These are phyloP conservation scores for Cacatua alba DNA, from an alignment of 2,113 vertebrate species.

Conservation along the genomic window DNA sequence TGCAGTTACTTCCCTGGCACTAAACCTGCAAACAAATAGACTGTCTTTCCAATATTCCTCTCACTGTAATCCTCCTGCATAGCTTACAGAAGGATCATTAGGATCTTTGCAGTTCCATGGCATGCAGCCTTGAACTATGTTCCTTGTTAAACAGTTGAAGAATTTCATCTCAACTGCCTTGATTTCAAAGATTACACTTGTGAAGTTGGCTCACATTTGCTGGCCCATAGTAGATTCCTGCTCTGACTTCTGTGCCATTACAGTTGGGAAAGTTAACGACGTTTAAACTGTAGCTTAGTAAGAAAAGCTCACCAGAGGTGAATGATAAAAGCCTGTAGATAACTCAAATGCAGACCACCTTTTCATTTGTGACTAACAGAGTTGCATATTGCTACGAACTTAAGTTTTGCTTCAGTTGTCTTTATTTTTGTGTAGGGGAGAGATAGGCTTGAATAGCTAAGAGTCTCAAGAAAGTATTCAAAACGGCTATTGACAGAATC, in stretches of 20 bases:
- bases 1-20: neutral
- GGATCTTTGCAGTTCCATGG: neutral
- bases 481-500: constrained; percentile 39
- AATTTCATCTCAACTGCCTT: neutral
- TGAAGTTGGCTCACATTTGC: neutral
- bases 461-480: constrained; percentile 7
- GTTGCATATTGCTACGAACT: neutral
- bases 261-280: neutral
- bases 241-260: neutral
- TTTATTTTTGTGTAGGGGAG: neutral
- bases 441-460: neutral
- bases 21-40: neutral
- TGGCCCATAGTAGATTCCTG: neutral
- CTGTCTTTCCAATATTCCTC: neutral
- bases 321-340: neutral
- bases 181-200: neutral
- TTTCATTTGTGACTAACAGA: neutral
- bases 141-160: neutral
- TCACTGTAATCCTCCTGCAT: neutral
- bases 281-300: neutral
- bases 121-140: neutral
- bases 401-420: neutral
- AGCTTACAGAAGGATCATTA: neutral
- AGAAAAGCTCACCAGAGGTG: neutral
- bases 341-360: neutral